Base-by-base conservation (phyloP, 2,797 vertebrate genomes). In the Scolopax bukidnonensis region DNA sequence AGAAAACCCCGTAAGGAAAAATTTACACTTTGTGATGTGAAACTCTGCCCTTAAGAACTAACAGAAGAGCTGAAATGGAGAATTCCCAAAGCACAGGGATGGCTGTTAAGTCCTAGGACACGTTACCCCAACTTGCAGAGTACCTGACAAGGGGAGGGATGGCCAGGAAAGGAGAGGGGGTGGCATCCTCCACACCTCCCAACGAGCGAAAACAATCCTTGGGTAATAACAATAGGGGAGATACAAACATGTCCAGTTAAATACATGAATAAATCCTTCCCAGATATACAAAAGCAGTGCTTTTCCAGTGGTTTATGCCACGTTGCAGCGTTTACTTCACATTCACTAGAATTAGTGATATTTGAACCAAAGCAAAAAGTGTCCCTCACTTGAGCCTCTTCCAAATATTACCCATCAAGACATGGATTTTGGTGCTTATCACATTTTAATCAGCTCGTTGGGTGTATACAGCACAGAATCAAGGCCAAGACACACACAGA, bases 131-230 rank as follows among this genome's bases (percentile, higher is more conserved):
- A 1, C 7, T 56, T 48, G 45, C 57, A 63, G 79, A 40, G 64
- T 3, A 51, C 8, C 9, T 3, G 56, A 28, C 40, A 50, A 16
- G 4, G 14, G 5, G 11, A 51, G 54, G 0, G 8, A 4, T 0
- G 60, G 50, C 21, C 38, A 30, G 28, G 77, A 32, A 25, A 50
- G 60, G 33, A 48, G 16, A n/a, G 20, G 32, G n/a, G 28, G 6
- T 18, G 5, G 21, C 36, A 10, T 16, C 21, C 65, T 16, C 33
- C 53, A 33, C 5, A 0, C 17, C 33, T 11, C 32, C 4, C 16
- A 11, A 12, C 8, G 6, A 76, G 23, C 53, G 24, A 33, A 24
- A 57, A 6, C 38, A 57, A 76, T 19, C 36, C 41, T 30, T 16
- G 13, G 28, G 24, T 24, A 53, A 4, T 16, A 63, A 11, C 28